phyloP scores from a whole-genome alignment of 2,888 invertebrate genomes.

The Epinotia ramella region DNA sequence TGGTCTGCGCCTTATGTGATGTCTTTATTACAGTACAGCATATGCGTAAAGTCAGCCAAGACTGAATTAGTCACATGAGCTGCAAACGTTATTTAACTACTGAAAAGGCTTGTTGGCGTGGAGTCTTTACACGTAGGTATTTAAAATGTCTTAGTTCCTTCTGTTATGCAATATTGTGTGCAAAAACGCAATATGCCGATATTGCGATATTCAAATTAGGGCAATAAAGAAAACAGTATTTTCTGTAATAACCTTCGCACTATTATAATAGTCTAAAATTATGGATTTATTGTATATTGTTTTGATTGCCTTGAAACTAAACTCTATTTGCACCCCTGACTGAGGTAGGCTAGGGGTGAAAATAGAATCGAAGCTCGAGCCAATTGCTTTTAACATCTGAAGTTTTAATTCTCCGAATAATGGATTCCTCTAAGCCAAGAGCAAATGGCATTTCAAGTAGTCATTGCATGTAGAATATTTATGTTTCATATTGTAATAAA shows the following conservation, averaged over 20 bases:
- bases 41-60: conserved; percentile 53
- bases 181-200: neutral
- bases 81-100: conserved; percentile 40
- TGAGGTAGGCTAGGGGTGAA: conserved; percentile 35
- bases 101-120: neutral
- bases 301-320: conserved; percentile 44
- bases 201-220: neutral
- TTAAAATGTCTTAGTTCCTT: neutral
- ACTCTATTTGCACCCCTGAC: conserved; percentile 46
- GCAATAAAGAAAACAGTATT: neutral
- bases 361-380: conserved; percentile 46
- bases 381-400: conserved; percentile 51
- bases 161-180: neutral
- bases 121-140: conserved; percentile 5
- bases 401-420: conserved; percentile 54
- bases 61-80: conserved; percentile 47
- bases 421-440: conserved; percentile 51
- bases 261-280: neutral
- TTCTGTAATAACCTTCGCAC: neutral
- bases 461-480: conserved; percentile 19
- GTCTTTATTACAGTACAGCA: conserved; percentile 67
- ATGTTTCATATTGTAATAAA: conserved; percentile 16
- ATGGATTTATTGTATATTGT: neutral
- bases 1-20: conserved; percentile 61
- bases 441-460: conserved; percentile 54